Evolutionary conservation across 1,140 invertebrate species (phyloP), one percentile per base, ranked within the genome.

Genomic region (Trichoplusia ni): DNA sequence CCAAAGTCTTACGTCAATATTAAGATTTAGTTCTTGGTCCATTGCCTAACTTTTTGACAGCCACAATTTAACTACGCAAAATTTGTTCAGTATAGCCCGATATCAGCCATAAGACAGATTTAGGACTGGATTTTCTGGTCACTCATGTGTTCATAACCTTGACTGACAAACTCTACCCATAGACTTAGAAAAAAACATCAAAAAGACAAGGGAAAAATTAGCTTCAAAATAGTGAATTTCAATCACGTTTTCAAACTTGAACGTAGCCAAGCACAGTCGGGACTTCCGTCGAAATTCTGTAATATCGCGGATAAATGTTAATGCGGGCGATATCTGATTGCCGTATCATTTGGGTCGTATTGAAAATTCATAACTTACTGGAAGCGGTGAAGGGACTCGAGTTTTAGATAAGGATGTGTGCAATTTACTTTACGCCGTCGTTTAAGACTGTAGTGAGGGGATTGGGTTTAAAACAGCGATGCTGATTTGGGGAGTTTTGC

Each of bases 281-380:
- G n/a, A n/a, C 44, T 29, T 27, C 23, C 44, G 23, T 27, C 44
- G 13, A 13, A 49, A 49, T 31, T 49, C 46, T 49, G 29, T 49
- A 49, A 49, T 61, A 25, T 31, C 35, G 27, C 13, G 64, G 56
- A 73, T 64, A 70, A 71, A 67, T 62, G 61, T 64, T 64, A 69
- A 69, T 60, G 58, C 33, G 31, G 9, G 46, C 11, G 31, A 64
- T 54, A 67, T 60, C 56, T 60, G 56, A 60, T 58, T 60, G 56
- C 40, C 40, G 42, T 46, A 35, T 61, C 68, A 71, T 78, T 75
- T 67, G 37, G 63, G 58, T 72, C 65, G 62, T 67, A 69, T 68
- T 70, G 70, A 77, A 72, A 80, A 77, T 77, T 75, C 75, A 75
- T 75, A 80, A 80, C 67, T 72, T 65, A 69, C 23, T 44, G 14